Percentiles rank a stretch among this genome's conserved stretches.
These are phyloP conservation scores for Leptinotarsa lineolata DNA, from an alignment of 1,140 invertebrate species.

Conservation along the genomic window DNA sequence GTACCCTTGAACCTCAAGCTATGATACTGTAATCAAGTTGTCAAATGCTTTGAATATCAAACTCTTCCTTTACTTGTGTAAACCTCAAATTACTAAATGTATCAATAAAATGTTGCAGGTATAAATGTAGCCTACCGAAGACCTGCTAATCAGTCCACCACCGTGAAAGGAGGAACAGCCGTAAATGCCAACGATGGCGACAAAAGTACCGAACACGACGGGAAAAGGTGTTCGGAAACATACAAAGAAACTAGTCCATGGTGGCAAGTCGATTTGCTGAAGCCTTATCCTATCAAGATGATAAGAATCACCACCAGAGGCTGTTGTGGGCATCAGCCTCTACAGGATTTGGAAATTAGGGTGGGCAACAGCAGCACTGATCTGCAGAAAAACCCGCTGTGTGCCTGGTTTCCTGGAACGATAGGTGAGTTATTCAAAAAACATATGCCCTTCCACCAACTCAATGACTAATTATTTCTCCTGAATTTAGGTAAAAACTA, in stretches of 20 bases:
- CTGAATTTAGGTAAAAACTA: no score
- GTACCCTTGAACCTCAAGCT: no score
- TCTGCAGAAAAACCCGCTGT: constrained; percentile 84
- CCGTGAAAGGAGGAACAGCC: constrained; percentile 78
- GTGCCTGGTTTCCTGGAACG: constrained; percentile 92
- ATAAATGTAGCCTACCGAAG: constrained; percentile 86
- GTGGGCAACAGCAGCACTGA: constrained; percentile 88
- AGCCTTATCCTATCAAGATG: constrained; percentile 80
- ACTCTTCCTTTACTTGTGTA: no score
- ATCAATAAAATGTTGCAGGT: constrained; percentile 57
- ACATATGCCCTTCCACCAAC: no score
- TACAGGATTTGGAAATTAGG: constrained; percentile 88
- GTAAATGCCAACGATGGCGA: constrained; percentile 86
- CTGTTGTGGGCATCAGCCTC: constrained; percentile 77
- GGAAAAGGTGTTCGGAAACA: constrained; percentile 85
- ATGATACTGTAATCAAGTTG: no score
- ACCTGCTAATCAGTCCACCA: constrained; percentile 87
- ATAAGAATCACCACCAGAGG: constrained; percentile 85
- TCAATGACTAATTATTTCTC: no score
- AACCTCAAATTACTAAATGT: no score
- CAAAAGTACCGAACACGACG: constrained; percentile 80
- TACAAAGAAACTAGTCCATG: constrained; percentile 85
- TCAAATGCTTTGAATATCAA: no score
- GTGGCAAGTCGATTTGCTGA: constrained; percentile 88
- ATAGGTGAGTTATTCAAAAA: constrained; percentile 65